These are phyloP conservation scores for Amblyopsis rosae DNA, from an alignment of 2,113 vertebrate species.

Conservation along the genomic window DNA sequence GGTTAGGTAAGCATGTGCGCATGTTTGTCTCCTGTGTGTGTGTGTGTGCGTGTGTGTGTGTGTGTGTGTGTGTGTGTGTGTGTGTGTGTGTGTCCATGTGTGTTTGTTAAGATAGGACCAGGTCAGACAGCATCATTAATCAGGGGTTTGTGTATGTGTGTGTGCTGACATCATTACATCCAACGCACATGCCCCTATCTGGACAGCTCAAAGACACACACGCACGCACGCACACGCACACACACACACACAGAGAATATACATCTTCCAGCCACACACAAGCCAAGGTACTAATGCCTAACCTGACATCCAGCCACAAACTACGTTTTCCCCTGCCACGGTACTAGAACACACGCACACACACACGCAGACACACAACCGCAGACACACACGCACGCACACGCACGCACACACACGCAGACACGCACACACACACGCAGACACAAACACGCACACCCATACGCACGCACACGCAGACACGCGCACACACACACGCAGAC, in stretches of 20 bases:
- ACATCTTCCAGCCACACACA: not conserved
- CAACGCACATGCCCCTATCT: conserved; percentile 82
- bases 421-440: no score
- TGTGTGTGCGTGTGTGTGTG: conserved; percentile 26
- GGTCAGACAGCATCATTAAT: conserved; percentile 92
- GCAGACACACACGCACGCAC: not conserved
- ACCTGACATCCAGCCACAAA: conserved; percentile 31
- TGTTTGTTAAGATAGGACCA: conserved; percentile 90
- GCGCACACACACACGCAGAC: no score
- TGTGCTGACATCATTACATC: conserved; percentile 96
- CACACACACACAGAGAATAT: conserved; percentile 4
- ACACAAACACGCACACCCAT: no score
- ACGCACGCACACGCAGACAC: no score
- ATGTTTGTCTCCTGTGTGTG: conserved; percentile 29
- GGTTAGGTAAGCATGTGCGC: conserved; percentile 25
- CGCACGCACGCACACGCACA: conserved; percentile 6
- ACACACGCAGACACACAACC: not conserved
- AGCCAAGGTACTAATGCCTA: conserved; percentile 7
- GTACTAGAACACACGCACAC: not conserved
- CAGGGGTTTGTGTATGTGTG: conserved; percentile 72
- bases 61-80: conserved; percentile 22
- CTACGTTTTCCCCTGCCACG: no score
- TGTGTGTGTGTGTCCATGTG: conserved; percentile 61
- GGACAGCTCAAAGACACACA: conserved; percentile 49
- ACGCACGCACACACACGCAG: no score